A percentile compares a stretch with the other conserved stretches of the same genome.
These are phyloP conservation scores for Syritta pipiens DNA, from an alignment of 2,888 invertebrate species.

Conservation along the genomic window DNA sequence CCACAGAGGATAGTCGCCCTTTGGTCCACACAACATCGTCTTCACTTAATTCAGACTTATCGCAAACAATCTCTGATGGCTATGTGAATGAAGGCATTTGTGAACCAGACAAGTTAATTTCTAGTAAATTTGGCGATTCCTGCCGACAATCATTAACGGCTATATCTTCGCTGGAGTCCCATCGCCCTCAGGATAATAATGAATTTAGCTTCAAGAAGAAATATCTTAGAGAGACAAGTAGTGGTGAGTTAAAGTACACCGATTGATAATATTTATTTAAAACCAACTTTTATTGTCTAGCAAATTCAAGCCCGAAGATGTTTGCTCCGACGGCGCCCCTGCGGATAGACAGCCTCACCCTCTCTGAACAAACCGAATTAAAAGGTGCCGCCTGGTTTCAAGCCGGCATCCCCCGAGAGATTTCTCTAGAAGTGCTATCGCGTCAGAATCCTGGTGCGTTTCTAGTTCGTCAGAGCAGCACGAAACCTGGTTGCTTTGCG, in stretches of 20 bases:
- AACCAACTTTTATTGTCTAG: no score
- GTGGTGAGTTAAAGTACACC: conserved; percentile 73
- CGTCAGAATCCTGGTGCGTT: conserved; percentile 96
- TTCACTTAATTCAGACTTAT: conserved; percentile 84
- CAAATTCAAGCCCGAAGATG: conserved; percentile 80
- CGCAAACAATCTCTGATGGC: conserved; percentile 86
- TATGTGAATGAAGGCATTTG: conserved; percentile 90
- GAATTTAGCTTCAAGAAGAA: conserved; percentile 77
- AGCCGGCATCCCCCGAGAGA: conserved; percentile 96
- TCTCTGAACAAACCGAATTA: conserved; percentile 88
- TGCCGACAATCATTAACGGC: conserved; percentile 79
- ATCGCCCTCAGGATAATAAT: conserved; percentile 76
- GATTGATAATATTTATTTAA: no score
- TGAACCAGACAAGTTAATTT: conserved; percentile 82
- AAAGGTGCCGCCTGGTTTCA: conserved; percentile 97
- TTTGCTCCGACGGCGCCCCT: conserved; percentile 78
- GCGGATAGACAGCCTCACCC: conserved; percentile 83
- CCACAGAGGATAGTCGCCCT: conserved; percentile 87
- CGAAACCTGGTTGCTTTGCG: conserved; percentile 95
- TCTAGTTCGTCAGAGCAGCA: conserved; percentile 96
- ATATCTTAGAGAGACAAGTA: conserved; percentile 79
- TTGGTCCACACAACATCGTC: conserved; percentile 84
- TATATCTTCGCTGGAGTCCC: conserved; percentile 75
- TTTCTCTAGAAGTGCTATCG: conserved; percentile 93
- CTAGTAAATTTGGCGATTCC: conserved; percentile 79